Base-by-base conservation (phyloP, 2,113 vertebrate genomes). In the Alosa alosa region DNA sequence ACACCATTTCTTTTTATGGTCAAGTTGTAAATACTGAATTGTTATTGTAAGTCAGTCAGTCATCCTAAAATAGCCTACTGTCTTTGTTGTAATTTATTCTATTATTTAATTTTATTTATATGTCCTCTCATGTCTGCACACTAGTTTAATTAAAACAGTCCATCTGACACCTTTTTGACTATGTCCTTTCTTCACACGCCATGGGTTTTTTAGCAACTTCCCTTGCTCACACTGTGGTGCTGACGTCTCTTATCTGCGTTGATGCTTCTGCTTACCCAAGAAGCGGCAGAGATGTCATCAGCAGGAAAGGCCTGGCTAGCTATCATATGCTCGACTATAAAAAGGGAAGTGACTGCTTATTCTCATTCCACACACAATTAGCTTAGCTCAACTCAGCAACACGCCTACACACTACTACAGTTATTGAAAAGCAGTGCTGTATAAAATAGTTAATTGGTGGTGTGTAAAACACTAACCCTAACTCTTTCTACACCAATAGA, bases 281-380 rank as follows among this genome's bases (percentile, higher is more conserved):
- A 78, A 10, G 72, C 36, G 13, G 5, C 72, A 78, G 72, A 39
- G 72, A 78, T 78, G 72, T 78, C 72, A 78, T 78, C 72, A 78
- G 72, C 36, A 36, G 72, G 36, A 78, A 78, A 39, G 39, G 7
- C 6, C 64, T 25, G 15, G 15, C 10, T 10, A 36, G 1, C 11
- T 3, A 11, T 39, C 31, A 36, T 36, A 78, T 11, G 72, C 72
- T 78, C 1, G 25, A 78, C 25, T 36, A 78, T 39, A 3, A 78
- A 36, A 78, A 11, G 15, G 72, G 72, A 78, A 78, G 72, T 78
- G 72, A 78, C 36, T 78, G 25, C 64, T 72, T 13, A 36, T 72
- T 4, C 11, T 72, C 8, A 31, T 1, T 72, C 25, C 64, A 36
- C 64, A 2, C 60, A 31, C 31, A 31, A 31, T 68, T 25, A 31